These are phyloP conservation scores for Periophthalmus modestus DNA, from an alignment of 2,113 vertebrate species.

Conservation along the genomic window DNA sequence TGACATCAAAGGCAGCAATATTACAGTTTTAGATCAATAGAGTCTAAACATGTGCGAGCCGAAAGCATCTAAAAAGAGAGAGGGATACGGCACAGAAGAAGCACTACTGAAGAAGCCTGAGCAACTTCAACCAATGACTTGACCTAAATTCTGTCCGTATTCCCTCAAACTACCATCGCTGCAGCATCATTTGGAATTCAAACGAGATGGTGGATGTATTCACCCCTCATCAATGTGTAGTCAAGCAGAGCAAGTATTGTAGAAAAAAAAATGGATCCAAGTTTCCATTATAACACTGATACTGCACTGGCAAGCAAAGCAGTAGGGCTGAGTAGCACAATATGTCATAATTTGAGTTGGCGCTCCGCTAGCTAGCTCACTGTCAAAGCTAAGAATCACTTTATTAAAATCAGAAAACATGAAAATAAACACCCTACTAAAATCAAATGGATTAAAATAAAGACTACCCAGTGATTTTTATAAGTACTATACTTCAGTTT, in stretches of 20 bases:
- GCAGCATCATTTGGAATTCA: constrained; percentile 47
- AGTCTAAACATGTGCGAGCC: constrained; percentile 29
- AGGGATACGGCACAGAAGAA: background rate
- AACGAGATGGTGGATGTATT: constrained; percentile 30
- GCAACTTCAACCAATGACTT: constrained; percentile 40
- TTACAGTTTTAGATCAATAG: constrained; percentile 43
- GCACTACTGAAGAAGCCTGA: constrained; percentile 8
- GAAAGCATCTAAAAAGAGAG: constrained; percentile 13
- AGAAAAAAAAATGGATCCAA: background rate
- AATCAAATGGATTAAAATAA: no score
- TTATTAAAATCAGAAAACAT: no score
- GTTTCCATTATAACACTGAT: background rate
- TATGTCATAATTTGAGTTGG: no score
- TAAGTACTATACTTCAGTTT: no score
- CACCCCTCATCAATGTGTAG: constrained; percentile 11
- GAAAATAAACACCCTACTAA: no score
- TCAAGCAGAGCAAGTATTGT: background rate
- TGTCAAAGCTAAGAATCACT: no score
- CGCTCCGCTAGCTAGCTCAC: no score
- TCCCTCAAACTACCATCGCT: constrained; percentile 23
- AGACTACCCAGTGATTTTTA: no score
- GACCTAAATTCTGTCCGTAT: constrained; percentile 63
- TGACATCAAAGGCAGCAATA: constrained; percentile 33
- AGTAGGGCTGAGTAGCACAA: no score
- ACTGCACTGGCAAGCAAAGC: no score